phyloP scores from a whole-genome alignment of 2,888 invertebrate genomes.

The Slavum lentiscoides region DNA sequence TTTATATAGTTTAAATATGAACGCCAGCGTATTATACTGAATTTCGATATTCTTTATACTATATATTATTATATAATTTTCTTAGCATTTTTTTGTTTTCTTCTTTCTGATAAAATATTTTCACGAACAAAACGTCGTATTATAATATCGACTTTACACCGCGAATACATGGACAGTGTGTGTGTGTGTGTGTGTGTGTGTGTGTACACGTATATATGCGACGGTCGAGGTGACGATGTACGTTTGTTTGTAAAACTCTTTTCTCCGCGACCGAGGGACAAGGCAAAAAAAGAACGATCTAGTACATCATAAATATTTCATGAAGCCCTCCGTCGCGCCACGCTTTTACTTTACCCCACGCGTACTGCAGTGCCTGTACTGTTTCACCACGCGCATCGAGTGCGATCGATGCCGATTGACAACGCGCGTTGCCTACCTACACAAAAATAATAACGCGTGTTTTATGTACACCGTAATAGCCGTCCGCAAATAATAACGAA shows the following conservation, averaged over 20 bases:
- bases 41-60: neutral
- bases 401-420: slow-evolving; percentile 31
- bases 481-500: neutral
- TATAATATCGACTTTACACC: neutral
- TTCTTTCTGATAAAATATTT: neutral
- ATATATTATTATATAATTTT: neutral
- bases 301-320: slow-evolving; percentile 50
- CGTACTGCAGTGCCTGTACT: neutral
- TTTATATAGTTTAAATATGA: too few species aligned
- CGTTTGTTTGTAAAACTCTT: slow-evolving; percentile 25
- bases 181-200: too few species aligned
- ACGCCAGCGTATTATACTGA: neutral
- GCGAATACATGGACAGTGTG: neutral
- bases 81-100: neutral
- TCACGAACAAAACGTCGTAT: neutral
- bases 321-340: slow-evolving; percentile 14
- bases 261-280: neutral
- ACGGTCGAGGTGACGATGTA: neutral
- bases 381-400: neutral
- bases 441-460: neutral
- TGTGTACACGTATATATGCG: neutral
- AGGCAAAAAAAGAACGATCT: slow-evolving; percentile 30
- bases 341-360: neutral
- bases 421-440: neutral
- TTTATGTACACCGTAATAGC: neutral